Evolutionary conservation across 2,888 invertebrate species (phyloP).

Genomic region (Eupithecia abbreviata): DNA sequence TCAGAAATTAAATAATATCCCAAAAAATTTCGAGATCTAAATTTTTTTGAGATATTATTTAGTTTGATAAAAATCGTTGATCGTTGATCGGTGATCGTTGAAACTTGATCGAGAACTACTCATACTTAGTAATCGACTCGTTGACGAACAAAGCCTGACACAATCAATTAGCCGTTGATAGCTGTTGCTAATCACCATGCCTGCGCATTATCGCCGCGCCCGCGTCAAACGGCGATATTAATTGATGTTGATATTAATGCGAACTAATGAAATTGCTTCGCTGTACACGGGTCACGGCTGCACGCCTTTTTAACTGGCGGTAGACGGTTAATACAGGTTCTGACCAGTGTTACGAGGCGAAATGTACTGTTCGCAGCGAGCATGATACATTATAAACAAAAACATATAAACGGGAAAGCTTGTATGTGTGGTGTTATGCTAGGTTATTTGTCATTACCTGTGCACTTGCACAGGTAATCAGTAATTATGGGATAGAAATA

Average conservation of each 20-base stretch:
- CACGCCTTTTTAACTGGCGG: not conserved
- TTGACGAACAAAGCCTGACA: slow-evolving; percentile 16
- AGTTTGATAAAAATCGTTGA: not conserved
- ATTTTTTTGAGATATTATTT: too few relatives aligned
- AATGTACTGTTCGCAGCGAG: too few relatives aligned
- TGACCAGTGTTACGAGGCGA: too few relatives aligned
- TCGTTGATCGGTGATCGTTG: too few relatives aligned
- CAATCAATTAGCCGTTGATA: slow-evolving; percentile 59
- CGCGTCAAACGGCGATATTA: slow-evolving; percentile 70
- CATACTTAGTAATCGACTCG: not conserved
- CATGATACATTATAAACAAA: too few relatives aligned
- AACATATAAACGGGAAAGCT: too few relatives aligned
- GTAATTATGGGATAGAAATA: too few relatives aligned
- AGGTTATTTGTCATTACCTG: too few relatives aligned
- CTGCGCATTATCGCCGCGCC: slow-evolving; percentile 45
- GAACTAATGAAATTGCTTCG: slow-evolving; percentile 69
- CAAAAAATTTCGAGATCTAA: too few relatives aligned
- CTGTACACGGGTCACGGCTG: slow-evolving; percentile 15
- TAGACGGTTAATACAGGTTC: not conserved
- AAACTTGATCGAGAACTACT: not conserved
- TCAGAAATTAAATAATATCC: too few relatives aligned
- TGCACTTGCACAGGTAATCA: too few relatives aligned
- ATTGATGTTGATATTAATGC: slow-evolving; percentile 73
- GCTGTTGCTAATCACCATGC: slow-evolving; percentile 45
- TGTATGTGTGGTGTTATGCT: too few relatives aligned